Conservation (phyloP, 2,113 vertebrate species). For the Tetrao urogallus region DNA sequence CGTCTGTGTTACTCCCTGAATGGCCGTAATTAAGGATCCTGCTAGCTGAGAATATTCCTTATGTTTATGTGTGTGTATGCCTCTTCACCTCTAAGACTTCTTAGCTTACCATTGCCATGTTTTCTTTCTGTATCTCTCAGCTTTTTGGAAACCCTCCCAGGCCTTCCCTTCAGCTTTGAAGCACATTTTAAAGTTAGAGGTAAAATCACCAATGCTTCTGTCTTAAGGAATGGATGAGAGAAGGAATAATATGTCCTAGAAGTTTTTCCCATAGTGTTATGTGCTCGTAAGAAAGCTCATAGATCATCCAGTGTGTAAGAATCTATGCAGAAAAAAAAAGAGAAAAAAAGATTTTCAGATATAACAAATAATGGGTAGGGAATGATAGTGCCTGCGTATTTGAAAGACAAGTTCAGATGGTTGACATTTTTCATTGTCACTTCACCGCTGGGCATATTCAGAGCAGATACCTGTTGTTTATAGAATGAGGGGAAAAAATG, state of each 20-base stretch:
- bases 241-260: neutral
- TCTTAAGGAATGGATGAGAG: neutral
- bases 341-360: neutral
- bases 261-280: neutral
- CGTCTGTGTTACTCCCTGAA: neutral
- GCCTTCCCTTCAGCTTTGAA: neutral
- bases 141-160: neutral
- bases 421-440: neutral
- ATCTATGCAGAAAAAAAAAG: neutral
- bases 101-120: neutral
- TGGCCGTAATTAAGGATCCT: neutral
- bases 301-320: neutral
- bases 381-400: neutral
- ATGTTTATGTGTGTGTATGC: neutral
- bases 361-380: neutral
- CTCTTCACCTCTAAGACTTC: neutral
- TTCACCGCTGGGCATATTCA: neutral
- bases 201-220: neutral
- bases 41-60: neutral
- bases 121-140: neutral
- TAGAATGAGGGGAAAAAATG: slow-evolving; percentile 6
- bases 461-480: neutral
- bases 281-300: neutral
- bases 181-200: neutral
- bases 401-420: neutral